Evolutionary conservation across 2,113 vertebrate species (phyloP), one percentile per base, ranked within the genome.

Genomic region (Choloepus hoffmanni): DNA sequence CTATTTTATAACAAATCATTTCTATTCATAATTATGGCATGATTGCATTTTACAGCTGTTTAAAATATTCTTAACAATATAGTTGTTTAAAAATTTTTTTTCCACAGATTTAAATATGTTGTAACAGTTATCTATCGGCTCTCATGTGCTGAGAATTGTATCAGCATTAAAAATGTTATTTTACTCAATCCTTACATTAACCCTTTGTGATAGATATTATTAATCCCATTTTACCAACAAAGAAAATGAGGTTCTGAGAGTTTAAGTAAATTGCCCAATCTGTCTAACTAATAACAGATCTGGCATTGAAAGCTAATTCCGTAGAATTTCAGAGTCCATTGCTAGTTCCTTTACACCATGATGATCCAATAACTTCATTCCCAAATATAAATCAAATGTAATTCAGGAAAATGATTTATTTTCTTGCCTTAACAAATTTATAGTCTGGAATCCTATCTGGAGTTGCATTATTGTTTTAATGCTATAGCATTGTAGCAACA

Each of bases 391-490:
- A 68, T 62, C 55, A 58, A 58, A 58, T 58, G 55, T 58, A 19
- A 21, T 21, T 58, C 19, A 94, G 53, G 90, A 85, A 94, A 92
- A 67, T 84, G 11, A 92, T 87, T 87, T 91, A 87, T 88, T 95
- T 90, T 89, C 53, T 94, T 94, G 30, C 50, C 74, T 95, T 87
- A 94, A 95, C 93, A 85, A 58, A 50, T 62, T 74, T 96, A 62
- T 94, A 68, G 89, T 96, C 79, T 89, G 13, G 65, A 95, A 92
- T 93, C 36, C 70, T 95, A 36, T 77, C 65, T 82, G 36, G 45
- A 2, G 3, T 86, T 36, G 26, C n/a, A 96, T 95, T 97, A 96
- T 96, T 96, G 94, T 93, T 98, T 98, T 93, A 92, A 93, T 95
- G 70, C 60, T 87, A 92, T 73, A 91, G 26, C 40, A 72, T 8